phyloP scores from a whole-genome alignment of 2,888 invertebrate species.

The Notodonta dromedarius region DNA sequence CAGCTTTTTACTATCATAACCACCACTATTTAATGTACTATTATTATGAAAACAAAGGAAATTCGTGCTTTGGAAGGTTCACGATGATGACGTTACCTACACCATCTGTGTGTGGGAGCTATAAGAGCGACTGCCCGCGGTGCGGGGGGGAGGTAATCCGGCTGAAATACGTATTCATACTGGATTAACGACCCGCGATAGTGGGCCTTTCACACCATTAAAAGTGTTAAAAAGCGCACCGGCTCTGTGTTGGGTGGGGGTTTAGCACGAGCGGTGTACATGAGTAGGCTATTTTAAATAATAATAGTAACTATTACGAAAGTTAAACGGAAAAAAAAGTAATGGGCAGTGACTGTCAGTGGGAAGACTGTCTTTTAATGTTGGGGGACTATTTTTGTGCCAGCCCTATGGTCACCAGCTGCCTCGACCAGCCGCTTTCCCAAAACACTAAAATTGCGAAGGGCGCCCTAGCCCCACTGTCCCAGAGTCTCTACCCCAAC shows the following conservation, averaged over 20 bases:
- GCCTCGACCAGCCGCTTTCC: too few relatives aligned
- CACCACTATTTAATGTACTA: too few relatives aligned
- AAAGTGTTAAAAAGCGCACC: conserved; percentile 68
- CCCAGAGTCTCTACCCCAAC: too few relatives aligned
- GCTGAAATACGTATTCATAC: conserved; percentile 53
- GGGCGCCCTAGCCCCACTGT: too few relatives aligned
- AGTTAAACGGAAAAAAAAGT: too few relatives aligned
- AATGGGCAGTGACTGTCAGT: too few relatives aligned
- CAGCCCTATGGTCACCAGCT: too few relatives aligned
- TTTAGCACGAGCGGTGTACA: conserved; percentile 24
- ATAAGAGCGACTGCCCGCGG: not conserved
- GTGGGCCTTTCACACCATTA: conserved; percentile 67
- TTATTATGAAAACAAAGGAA: not conserved
- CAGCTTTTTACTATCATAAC: too few relatives aligned
- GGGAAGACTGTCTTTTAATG: too few relatives aligned
- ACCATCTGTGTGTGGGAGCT: conserved; percentile 20
- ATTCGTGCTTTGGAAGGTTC: conserved; percentile 15
- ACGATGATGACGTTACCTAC: conserved; percentile 30
- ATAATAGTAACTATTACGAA: too few relatives aligned
- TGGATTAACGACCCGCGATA: conserved; percentile 67
- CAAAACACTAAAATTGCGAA: too few relatives aligned
- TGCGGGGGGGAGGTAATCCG: conserved; percentile 17
- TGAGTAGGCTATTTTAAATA: not conserved
- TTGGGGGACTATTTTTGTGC: too few relatives aligned
- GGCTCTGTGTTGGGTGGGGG: conserved; percentile 37